phyloP scores from a whole-genome alignment of 2,888 invertebrate genomes.

The Resseliella maxima region DNA sequence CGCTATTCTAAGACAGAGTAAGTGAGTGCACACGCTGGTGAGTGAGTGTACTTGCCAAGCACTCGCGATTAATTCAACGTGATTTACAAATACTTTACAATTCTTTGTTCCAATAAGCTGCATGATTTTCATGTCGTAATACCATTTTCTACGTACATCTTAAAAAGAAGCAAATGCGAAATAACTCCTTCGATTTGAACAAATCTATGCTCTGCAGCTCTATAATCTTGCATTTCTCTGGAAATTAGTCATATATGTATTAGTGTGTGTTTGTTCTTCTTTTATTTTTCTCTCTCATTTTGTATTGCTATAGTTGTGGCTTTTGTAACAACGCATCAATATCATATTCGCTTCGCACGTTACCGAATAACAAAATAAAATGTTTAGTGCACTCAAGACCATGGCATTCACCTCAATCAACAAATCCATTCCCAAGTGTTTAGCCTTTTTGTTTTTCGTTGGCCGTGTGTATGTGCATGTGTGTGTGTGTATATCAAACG shows the following conservation, averaged over 20 bases:
- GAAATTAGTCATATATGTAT: slow-evolving; percentile 48
- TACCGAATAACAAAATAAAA: slow-evolving; percentile 52
- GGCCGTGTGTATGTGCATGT: too few relatives aligned
- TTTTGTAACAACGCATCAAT: slow-evolving; percentile 20
- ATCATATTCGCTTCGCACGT: slow-evolving; percentile 41
- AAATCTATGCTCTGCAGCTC: slow-evolving; percentile 27
- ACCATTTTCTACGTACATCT: slow-evolving; percentile 49
- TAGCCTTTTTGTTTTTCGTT: too few relatives aligned
- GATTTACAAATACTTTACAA: slow-evolving; percentile 53
- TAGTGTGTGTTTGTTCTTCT: not conserved
- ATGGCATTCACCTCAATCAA: slow-evolving; percentile 53
- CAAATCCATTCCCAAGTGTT: slow-evolving; percentile 19
- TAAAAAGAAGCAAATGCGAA: not conserved
- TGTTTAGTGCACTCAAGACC: not conserved
- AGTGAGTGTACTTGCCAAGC: not conserved
- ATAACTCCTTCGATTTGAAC: slow-evolving; percentile 27
- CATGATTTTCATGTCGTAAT: slow-evolving; percentile 51
- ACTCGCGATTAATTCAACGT: slow-evolving; percentile 45
- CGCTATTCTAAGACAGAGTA: not conserved
- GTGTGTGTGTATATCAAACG: not conserved
- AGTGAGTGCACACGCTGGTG: not conserved
- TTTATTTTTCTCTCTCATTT: not conserved
- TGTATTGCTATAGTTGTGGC: not conserved
- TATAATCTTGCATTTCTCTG: slow-evolving; percentile 45
- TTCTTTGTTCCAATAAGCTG: slow-evolving; percentile 52